These are phyloP conservation scores for Catamblyrhynchus diadema DNA, from an alignment of 2,797 vertebrate genomes.

Conservation along the genomic window DNA sequence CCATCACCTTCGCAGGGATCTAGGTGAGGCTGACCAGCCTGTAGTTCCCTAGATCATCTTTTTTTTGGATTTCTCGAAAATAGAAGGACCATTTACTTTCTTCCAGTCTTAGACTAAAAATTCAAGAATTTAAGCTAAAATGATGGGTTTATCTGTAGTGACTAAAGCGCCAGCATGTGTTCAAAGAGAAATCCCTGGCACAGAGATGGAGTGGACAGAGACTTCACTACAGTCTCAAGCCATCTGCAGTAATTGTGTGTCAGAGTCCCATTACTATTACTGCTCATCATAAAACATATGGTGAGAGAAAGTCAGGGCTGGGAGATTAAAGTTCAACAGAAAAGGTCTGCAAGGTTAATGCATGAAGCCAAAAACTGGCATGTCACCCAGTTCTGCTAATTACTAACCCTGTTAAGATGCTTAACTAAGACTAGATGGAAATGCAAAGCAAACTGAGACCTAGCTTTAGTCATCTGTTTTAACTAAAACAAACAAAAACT, in stretches of 20 bases:
- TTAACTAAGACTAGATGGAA: not conserved
- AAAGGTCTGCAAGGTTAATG: not conserved
- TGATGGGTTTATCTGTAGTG: not conserved
- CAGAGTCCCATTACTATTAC: not conserved
- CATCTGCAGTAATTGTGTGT: not conserved
- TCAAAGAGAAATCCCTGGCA: not conserved
- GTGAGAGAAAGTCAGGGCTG: not conserved
- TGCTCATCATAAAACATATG: slow-evolving; percentile 18
- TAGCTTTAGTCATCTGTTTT: not conserved
- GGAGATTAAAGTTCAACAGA: not conserved
- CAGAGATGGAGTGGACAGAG: not conserved
- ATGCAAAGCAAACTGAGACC: not conserved
- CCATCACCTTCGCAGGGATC: not conserved
- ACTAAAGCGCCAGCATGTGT: not conserved
- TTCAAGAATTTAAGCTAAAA: not conserved
- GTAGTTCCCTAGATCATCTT: not conserved
- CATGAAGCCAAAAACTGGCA: not conserved
- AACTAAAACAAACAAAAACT: not conserved
- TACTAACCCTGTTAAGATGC: not conserved
- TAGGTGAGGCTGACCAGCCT: not conserved
- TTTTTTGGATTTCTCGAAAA: not conserved
- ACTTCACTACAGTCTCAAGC: not conserved
- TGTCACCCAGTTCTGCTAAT: not conserved
- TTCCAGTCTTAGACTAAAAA: not conserved
- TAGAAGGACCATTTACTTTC: not conserved